Percentiles rank a stretch among this genome's conserved stretches.
phyloP scores from a whole-genome alignment of 2,113 vertebrate genomes.

The Lipotes vexillifer region DNA sequence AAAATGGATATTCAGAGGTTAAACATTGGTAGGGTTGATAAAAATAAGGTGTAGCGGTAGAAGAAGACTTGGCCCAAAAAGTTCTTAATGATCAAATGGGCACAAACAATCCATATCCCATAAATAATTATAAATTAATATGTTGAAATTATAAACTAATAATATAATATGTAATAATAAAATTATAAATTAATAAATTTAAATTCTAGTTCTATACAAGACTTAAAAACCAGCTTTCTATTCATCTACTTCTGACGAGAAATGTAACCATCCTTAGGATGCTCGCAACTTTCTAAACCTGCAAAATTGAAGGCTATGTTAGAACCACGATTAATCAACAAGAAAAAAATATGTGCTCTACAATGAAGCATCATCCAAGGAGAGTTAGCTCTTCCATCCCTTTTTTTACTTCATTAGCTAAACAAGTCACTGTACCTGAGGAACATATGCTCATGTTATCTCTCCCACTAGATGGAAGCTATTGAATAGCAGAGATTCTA shows the following conservation, averaged over 20 bases:
- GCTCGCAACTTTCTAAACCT: background rate
- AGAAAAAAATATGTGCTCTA: background rate
- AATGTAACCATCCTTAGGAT: background rate
- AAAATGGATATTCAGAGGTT: background rate
- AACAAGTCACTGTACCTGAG: background rate
- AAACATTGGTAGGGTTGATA: background rate
- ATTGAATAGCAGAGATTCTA: background rate
- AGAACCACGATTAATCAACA: background rate
- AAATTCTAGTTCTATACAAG: background rate
- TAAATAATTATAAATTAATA: background rate
- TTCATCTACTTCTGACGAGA: background rate
- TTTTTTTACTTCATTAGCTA: background rate
- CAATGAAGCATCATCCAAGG: background rate
- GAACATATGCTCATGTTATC: background rate
- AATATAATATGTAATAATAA: background rate
- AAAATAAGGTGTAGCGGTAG: background rate
- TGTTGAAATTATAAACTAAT: background rate
- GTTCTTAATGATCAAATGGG: background rate
- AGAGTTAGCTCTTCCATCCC: background rate
- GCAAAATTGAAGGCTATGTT: background rate
- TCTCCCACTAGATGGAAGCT: background rate
- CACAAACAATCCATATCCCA: background rate
- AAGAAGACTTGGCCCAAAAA: background rate
- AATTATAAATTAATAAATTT: background rate
- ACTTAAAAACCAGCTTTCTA: background rate